A percentile compares a stretch with the other conserved stretches of the same genome.
phyloP scores from a whole-genome alignment of 2,113 vertebrate genomes.

The Agapornis roseicollis region DNA sequence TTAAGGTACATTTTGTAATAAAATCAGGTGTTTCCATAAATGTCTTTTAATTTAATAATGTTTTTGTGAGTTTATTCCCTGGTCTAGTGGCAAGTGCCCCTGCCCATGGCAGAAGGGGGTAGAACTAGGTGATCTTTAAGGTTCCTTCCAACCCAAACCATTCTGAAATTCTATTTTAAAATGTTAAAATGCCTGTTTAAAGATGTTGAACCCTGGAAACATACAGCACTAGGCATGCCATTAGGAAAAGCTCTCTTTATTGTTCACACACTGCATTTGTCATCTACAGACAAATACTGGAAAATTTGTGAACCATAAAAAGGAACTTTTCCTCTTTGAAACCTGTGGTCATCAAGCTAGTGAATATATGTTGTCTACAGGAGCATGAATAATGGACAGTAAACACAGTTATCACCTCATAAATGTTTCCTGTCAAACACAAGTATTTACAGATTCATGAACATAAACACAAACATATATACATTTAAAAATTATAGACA shows the following conservation, averaged over 20 bases:
- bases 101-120: not conserved
- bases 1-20: not conserved
- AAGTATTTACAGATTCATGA: not conserved
- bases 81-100: not conserved
- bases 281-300: not conserved
- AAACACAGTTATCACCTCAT: not conserved
- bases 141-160: not conserved
- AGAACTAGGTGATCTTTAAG: not conserved
- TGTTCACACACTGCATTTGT: not conserved
- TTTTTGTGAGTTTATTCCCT: not conserved
- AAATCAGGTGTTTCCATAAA: not conserved
- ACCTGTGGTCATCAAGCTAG: not conserved
- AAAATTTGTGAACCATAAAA: not conserved
- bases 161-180: not conserved
- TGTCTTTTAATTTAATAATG: not conserved
- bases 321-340: not conserved
- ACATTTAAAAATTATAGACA: not conserved
- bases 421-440: not conserved
- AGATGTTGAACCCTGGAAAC: not conserved
- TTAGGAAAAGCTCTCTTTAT: not conserved
- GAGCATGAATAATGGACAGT: not conserved
- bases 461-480: not conserved
- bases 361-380: not conserved
- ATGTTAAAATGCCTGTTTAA: not conserved
- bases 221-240: not conserved